These are phyloP conservation scores for Capra hircus DNA, from an alignment of 2,113 vertebrate genomes.

Conservation along the genomic window DNA sequence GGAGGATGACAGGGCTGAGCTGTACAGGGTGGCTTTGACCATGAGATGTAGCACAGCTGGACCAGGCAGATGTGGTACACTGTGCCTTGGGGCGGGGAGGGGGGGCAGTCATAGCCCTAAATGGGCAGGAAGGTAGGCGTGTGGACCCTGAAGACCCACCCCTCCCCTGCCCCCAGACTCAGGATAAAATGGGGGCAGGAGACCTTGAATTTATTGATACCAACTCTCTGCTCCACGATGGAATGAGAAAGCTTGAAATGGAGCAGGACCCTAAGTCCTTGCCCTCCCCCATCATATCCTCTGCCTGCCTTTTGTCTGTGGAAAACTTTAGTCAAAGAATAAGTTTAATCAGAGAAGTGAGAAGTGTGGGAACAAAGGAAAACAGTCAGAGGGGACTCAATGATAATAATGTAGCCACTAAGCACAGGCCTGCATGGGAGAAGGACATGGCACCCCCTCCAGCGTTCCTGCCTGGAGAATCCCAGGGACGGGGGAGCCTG, in stretches of 20 bases:
- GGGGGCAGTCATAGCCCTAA: neutral
- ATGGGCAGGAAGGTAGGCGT: neutral
- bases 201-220: neutral
- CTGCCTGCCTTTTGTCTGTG: neutral
- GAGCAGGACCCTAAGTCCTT: neutral
- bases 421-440: no score
- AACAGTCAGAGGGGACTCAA: neutral
- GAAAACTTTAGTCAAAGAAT: neutral
- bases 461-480: no score
- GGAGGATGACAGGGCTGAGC: neutral
- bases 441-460: no score
- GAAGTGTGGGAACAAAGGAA: neutral
- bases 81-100: accelerated
- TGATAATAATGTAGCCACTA: neutral
- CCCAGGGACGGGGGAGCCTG: no score
- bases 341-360: neutral
- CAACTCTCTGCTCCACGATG: neutral
- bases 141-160: neutral
- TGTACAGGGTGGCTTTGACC: neutral
- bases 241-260: neutral
- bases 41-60: accelerated
- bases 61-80: accelerated
- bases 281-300: neutral
- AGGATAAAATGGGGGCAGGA: neutral
- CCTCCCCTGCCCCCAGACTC: neutral